A percentile compares a stretch with the other conserved stretches of the same genome.
These are phyloP conservation scores for Drosophila rhopaloa DNA, from an alignment of 1,140 invertebrate species.

Conservation along the genomic window DNA sequence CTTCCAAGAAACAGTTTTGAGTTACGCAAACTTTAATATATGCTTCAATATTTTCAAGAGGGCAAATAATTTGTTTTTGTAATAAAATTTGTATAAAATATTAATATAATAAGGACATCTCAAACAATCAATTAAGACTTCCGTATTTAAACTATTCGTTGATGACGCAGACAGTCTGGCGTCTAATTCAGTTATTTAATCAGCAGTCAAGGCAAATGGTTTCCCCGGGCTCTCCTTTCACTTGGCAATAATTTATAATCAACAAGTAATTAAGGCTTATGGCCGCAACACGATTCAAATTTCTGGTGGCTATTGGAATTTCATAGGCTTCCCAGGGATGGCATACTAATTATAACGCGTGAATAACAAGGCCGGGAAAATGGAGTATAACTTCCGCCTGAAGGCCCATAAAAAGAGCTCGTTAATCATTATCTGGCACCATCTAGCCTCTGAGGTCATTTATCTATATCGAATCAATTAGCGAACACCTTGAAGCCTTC, in stretches of 20 bases:
- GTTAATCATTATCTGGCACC: constrained; percentile 75
- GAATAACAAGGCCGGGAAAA: constrained; percentile 11
- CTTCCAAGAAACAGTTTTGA: no score
- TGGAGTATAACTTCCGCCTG: background rate
- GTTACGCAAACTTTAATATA: no score
- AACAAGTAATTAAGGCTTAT: constrained; percentile 70
- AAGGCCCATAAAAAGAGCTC: constrained; percentile 11
- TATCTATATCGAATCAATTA: constrained; percentile 82
- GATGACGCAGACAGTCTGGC: constrained; percentile 11
- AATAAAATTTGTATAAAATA: no score
- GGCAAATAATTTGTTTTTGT: no score
- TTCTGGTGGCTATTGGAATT: constrained; percentile 19
- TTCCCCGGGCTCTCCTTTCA: constrained; percentile 8
- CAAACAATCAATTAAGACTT: constrained; percentile 18
- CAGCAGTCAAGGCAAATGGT: constrained; percentile 25
- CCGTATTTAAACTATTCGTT: constrained; percentile 16
- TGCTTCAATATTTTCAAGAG: no score
- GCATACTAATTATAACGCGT: constrained; percentile 33
- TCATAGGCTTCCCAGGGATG: background rate
- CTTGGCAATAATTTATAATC: constrained; percentile 59
- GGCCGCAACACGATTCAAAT: constrained; percentile 33
- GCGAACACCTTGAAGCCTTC: constrained; percentile 63
- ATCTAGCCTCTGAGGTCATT: constrained; percentile 63
- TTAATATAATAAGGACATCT: background rate
- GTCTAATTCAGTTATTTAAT: constrained; percentile 58